Conservation (phyloP, 2,113 vertebrate species). For the Tichodroma muraria region DNA sequence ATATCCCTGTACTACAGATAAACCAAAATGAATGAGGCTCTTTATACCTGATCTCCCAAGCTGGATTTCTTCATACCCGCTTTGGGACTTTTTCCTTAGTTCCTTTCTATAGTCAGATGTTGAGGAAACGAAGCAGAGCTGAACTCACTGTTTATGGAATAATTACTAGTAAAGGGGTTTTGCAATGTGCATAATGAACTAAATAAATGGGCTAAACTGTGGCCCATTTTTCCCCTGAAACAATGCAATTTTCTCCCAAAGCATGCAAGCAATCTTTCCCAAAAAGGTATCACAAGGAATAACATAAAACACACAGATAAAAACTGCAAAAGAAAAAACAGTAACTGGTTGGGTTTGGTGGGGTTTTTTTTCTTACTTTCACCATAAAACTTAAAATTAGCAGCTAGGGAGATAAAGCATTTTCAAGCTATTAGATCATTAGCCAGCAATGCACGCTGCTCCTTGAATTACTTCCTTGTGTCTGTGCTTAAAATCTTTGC, state of each 20-base stretch:
- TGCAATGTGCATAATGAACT: neutral
- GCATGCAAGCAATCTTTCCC: neutral
- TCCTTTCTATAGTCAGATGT: neutral
- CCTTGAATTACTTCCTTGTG: slow-evolving; percentile 49
- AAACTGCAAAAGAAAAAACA: neutral
- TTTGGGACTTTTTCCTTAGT: neutral
- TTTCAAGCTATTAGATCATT: slow-evolving; percentile 55
- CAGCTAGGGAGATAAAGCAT: slow-evolving; percentile 3
- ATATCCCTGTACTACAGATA: slow-evolving; percentile 43
- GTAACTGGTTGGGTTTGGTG: neutral
- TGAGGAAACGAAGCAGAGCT: neutral
- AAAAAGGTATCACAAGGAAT: neutral
- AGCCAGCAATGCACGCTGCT: neutral
- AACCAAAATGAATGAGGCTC: slow-evolving; percentile 38
- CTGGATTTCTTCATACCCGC: neutral
- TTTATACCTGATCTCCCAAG: slow-evolving; percentile 44
- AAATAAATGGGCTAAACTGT: neutral
- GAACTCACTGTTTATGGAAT: slow-evolving; percentile 1
- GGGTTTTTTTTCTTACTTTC: neutral
- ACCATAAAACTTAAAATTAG: neutral
- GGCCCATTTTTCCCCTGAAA: neutral
- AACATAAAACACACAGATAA: neutral
- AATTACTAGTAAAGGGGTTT: slow-evolving; percentile 8
- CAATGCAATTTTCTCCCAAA: neutral
- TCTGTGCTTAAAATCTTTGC: neutral